Percentiles rank a stretch among this genome's conserved stretches.
These are phyloP conservation scores for Adelges cooleyi DNA, from an alignment of 1,140 invertebrate genomes.

Conservation along the genomic window DNA sequence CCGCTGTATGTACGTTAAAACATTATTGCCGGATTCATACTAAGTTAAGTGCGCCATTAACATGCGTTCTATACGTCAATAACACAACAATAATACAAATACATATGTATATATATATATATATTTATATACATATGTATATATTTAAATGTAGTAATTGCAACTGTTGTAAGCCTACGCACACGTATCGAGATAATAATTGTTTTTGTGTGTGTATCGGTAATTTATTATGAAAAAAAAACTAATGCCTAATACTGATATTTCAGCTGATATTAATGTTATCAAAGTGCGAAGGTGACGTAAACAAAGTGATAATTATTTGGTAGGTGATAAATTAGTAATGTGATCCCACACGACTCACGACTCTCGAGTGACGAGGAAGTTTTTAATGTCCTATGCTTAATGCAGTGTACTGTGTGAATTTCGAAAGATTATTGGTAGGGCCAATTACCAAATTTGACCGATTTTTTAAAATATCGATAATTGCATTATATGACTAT, in stretches of 20 bases:
- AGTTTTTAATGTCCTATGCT: no score
- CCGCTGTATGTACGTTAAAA: neutral
- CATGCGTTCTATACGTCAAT: neutral
- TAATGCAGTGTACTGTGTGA: no score
- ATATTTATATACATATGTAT: neutral
- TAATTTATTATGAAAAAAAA: neutral
- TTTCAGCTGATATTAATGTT: constrained; percentile 5
- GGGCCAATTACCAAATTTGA: no score
- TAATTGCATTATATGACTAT: no score
- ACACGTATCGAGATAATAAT: neutral
- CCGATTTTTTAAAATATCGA: no score
- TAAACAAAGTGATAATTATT: constrained; percentile 13
- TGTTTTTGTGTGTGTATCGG: neutral
- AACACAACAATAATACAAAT: neutral
- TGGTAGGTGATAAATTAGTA: neutral
- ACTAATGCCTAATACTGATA: neutral
- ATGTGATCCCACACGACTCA: no score
- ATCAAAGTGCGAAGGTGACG: constrained; percentile 4
- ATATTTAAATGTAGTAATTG: neutral
- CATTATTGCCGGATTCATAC: neutral
- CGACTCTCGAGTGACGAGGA: no score
- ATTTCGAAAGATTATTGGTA: no score
- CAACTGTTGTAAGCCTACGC: neutral
- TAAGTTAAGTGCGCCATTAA: constrained; percentile 1
- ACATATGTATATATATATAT: neutral